A percentile compares a stretch with the other conserved stretches of the same genome.
phyloP scores from a whole-genome alignment of 1,140 invertebrate species.

The Drosophila rufa region DNA sequence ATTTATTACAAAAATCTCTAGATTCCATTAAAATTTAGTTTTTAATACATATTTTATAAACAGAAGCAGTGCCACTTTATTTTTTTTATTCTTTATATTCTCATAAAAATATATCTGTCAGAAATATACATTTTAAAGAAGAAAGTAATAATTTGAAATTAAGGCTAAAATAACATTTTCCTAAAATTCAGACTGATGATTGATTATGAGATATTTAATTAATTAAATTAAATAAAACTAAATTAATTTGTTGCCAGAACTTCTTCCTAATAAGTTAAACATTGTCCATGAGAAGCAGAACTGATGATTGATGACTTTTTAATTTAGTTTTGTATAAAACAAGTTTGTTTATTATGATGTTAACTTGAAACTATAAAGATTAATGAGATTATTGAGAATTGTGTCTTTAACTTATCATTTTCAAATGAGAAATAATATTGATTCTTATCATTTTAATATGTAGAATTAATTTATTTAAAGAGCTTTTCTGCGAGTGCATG shows the following conservation, averaged over 20 bases:
- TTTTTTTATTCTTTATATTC: too few relatives aligned
- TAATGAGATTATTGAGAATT: not conserved
- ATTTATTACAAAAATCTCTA: too few relatives aligned
- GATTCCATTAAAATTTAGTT: too few relatives aligned
- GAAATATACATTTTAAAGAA: not conserved
- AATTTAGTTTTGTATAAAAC: not conserved
- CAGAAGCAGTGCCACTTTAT: too few relatives aligned
- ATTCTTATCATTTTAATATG: too few relatives aligned
- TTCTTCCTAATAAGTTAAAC: not conserved
- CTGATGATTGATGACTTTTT: not conserved
- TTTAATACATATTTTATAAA: too few relatives aligned
- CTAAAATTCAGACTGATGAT: not conserved
- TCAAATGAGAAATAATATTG: not conserved
- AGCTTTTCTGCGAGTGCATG: constrained; percentile 43
- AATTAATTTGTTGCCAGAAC: not conserved
- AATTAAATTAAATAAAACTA: not conserved
- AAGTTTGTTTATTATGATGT: not conserved
- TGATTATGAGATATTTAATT: not conserved
- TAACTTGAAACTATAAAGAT: not conserved
- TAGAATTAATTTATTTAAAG: too few relatives aligned
- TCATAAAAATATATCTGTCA: too few relatives aligned
- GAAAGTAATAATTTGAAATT: not conserved
- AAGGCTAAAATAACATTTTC: not conserved
- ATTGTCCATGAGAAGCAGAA: not conserved
- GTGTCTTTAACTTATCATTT: not conserved